Evolutionary conservation across 2,797 vertebrate species (phyloP), one percentile per base, ranked within the genome.

Genomic region (Anas flavirostris): DNA sequence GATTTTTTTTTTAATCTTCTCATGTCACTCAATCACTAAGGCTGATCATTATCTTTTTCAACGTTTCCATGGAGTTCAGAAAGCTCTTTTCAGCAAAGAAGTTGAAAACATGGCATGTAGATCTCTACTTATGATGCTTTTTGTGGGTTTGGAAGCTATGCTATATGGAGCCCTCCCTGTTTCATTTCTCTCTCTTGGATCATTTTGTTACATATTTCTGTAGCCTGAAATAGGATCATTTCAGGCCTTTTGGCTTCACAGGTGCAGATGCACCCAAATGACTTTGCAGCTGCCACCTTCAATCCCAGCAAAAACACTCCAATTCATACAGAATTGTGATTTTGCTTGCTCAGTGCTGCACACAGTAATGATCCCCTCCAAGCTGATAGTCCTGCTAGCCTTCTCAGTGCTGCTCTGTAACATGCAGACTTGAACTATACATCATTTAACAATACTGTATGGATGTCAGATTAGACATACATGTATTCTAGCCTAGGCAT

Each of bases 21-120:
- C 46, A 50, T 97, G 96, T 97, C 96, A 50, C 35, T 94, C 92
- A 97, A 83, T 96, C 92, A 94, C 76, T 93, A 93, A 95, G 92
- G 91, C 28, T 96, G 13, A 17, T 90, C 91, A 95, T 82, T 95
- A 84, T 75, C n/a, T 80, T 96, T 96, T 96, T 58, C 86, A 90
- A 39, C 93, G 95, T 96, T 97, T 97, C 96, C 90, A 96, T 95
- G 93, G 94, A 96, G 95, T 97, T 96, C 94, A 97, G 77, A 82
- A 92, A 94, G 77, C 82, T 92, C 77, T 90, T 97, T 97, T 97
- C 94, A 93, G 86, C 79, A 93, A 93, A 97, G 80, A 66, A 94
- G 73, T 58, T 92, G 50, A 86, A 95, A 93, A 83, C 25, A 35
- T 10, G 37, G 41, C 46, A 48, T 88, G 82, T 76, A 60, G 19